Evolutionary conservation across 2,888 invertebrate species (phyloP), one percentile per base, ranked within the genome.

Genomic region (Harmothoe impar): DNA sequence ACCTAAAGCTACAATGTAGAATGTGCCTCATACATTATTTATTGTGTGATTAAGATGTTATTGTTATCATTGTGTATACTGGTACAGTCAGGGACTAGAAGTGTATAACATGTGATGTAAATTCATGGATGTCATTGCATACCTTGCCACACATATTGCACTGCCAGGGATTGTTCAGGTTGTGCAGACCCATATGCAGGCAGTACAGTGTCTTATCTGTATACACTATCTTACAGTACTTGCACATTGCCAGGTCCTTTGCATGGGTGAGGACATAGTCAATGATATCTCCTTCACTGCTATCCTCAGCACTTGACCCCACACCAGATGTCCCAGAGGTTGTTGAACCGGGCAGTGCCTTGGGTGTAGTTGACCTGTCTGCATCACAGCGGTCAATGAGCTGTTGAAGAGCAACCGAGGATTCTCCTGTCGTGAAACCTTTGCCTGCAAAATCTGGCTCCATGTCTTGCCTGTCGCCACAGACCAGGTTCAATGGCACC

Each of bases 121-220:
- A 99, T 96, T 99, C 98, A 96, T 99, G 99, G 90, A 99, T 98
- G 95, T 99, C 98, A 96, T 97, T 98, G 96, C 98, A 98, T 95
- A 98, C 98, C 96, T 98, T 98, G 88, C 99, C 99, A 96, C 99
- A 99, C 94, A 99, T 98, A 96, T 99, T 99, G 96, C 99, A 99
- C 96, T 98, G 98, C 97, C 97, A 99, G 0, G 99, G 99, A 96
- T 99, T 99, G 93, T 98, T 98, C 95, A 98, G 98, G 94, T 99
- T 99, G 96, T 99, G 99, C 96, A 99, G 98, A 93, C 99, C 99
- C 96, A 99, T 99, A 97, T 99, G 99, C 93, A 99, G 97, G 96
- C 99, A 98, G 96, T 99, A 99, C 91, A 99, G 97, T 0, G 99
- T 99, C 95, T 98, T 98, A 96, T 99, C 99, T 62, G 98, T 98